Base-by-base conservation (phyloP, 1,140 invertebrate species). In the Calycopis cecrops region DNA sequence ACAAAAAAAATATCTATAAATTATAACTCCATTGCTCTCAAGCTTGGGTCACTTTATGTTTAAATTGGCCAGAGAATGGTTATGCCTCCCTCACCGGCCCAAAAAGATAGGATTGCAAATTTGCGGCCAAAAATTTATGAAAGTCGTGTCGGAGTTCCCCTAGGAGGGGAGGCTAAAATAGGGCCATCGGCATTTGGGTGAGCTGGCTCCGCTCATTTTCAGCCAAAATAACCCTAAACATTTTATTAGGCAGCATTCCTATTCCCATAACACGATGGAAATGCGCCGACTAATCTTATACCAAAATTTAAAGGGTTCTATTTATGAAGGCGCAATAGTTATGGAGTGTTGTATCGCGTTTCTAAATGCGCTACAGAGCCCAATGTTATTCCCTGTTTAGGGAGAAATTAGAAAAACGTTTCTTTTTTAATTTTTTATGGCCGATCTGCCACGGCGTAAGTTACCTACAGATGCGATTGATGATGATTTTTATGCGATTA, bases 51-150 rank as follows among this genome's bases (percentile, higher is more conserved):
- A 52, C 21, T 40, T 52, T 17, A 14, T 3, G 35, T 40, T 17
- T 21, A 63, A 73, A 77, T 72, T 73, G 66, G 65, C 67, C 68
- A 67, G 70, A 64, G 67, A 71, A 75, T 69, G 71, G 76, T 83
- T 80, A 86, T 83, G 78, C 65, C 71, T 72, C 76, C 75, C 74
- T 77, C 66, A 73, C 72, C 65, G 73, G 70, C 67, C 68, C 60
- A 69, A 80, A 79, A 74, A 85, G 81, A 81, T 79, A 83, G 76
- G 77, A 88, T 88, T 88, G 84, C 85, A 87, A 88, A 88, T 88
- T 88, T 84, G 82, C 73, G 78, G 81, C 71, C 69, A 77, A 76
- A 77, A 87, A 87, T 88, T 87, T 88, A 88, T 81, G 82, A 81
- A 76, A 72, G 71, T 71, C 67, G 49, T 70, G 63, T 72, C 79